Percentiles rank a stretch among this genome's conserved stretches.
phyloP scores from a whole-genome alignment of 2,113 vertebrate species.

The Cranoglanis bouderius region DNA sequence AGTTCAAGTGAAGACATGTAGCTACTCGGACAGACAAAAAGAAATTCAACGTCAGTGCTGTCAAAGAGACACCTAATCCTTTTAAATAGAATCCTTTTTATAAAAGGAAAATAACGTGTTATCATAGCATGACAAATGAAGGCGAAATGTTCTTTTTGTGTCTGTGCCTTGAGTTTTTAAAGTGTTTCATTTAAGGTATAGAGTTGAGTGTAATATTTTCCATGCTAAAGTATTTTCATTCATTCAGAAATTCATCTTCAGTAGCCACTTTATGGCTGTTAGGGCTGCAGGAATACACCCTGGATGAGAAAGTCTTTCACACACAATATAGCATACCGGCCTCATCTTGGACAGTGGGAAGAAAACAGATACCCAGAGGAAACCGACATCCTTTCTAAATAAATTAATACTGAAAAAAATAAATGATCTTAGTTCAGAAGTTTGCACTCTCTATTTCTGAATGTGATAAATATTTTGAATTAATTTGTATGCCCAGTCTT shows the following conservation, averaged over 20 bases:
- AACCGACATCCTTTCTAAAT: neutral
- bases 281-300: neutral
- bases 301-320: neutral
- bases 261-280: neutral
- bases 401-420: neutral
- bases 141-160: neutral
- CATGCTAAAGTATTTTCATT: neutral
- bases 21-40: neutral
- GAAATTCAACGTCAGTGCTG: neutral
- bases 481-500: neutral
- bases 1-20: conserved; percentile 33
- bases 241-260: neutral
- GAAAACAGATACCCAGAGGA: neutral
- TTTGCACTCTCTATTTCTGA: neutral
- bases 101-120: neutral
- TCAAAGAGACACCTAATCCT: neutral
- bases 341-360: neutral
- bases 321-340: neutral
- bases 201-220: neutral
- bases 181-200: neutral
- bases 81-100: neutral
- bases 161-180: neutral
- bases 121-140: neutral
- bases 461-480: neutral
- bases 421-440: neutral